Evolutionary conservation across 2,797 vertebrate species (phyloP).

Genomic region (Heliangelus exortis): DNA sequence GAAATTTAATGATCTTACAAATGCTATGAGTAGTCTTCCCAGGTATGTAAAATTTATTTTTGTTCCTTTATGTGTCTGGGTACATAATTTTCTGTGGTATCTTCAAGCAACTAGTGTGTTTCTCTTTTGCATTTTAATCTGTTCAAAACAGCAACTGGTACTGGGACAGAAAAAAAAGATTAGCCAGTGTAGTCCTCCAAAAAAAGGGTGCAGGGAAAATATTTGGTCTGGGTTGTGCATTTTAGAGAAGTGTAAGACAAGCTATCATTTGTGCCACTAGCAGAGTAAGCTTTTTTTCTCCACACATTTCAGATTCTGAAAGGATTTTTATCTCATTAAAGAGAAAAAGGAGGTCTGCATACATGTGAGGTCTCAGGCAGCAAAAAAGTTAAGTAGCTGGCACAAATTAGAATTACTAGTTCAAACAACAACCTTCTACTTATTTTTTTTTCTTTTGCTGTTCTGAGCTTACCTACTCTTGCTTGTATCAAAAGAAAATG

Average conservation of each 20-base stretch:
- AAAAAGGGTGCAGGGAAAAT: accelerated
- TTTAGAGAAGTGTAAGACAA: not conserved
- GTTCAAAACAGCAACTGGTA: not conserved
- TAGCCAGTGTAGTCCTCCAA: not conserved
- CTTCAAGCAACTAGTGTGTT: not conserved
- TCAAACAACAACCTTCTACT: not conserved
- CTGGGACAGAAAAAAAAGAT: not conserved
- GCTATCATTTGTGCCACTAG: not conserved
- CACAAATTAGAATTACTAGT: not conserved
- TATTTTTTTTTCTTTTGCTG: not conserved
- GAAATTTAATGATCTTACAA: not conserved
- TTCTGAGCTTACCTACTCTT: not conserved
- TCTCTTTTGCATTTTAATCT: not conserved
- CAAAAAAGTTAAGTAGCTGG: not conserved
- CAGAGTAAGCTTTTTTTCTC: not conserved
- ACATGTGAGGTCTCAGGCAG: not conserved
- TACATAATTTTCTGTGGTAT: not conserved
- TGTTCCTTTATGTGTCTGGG: not conserved
- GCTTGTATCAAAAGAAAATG: not conserved
- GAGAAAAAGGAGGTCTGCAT: not conserved
- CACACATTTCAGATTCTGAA: not conserved
- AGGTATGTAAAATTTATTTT: not conserved
- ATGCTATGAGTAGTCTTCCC: not conserved
- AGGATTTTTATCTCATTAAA: not conserved
- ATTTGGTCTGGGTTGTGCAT: not conserved